These are phyloP conservation scores for Orchestia grillus DNA, from an alignment of 1,140 invertebrate species.

Conservation along the genomic window DNA sequence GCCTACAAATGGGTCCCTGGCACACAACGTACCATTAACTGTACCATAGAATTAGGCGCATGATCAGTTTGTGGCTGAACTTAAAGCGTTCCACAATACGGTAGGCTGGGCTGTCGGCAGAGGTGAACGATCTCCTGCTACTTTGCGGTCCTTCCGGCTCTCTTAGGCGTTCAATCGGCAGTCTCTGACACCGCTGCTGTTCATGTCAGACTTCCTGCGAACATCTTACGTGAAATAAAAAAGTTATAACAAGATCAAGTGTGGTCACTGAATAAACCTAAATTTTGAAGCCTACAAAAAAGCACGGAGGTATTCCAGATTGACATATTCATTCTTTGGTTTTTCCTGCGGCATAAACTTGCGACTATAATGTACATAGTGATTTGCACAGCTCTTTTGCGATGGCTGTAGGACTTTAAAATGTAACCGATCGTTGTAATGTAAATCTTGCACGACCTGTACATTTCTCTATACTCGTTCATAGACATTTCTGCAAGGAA, in stretches of 20 bases:
- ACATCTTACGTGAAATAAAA: not conserved
- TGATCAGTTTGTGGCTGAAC: slow-evolving; percentile 1
- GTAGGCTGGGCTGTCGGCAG: not conserved
- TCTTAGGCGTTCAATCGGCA: not conserved
- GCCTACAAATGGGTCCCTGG: not conserved
- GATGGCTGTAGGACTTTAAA: not conserved
- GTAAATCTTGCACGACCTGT: not conserved
- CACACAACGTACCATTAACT: not conserved
- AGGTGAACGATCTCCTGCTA: slow-evolving; percentile 34
- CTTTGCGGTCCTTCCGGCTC: slow-evolving; percentile 8
- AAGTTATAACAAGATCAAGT: not conserved
- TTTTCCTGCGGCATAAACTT: not conserved
- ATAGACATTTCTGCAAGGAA: too few relatives aligned
- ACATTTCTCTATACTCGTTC: not conserved
- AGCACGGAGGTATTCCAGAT: not conserved
- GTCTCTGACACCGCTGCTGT: not conserved
- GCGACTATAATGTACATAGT: not conserved
- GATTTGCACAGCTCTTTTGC: not conserved
- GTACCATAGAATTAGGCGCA: not conserved
- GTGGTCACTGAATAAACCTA: not conserved
- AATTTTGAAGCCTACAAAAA: not conserved
- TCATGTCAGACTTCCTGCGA: not conserved
- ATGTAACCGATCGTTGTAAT: not conserved
- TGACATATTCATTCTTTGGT: not conserved
- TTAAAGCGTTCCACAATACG: not conserved